Percentiles rank a stretch among this genome's conserved stretches.
phyloP scores from a whole-genome alignment of 2,888 invertebrate genomes.

The Lithophane socia region DNA sequence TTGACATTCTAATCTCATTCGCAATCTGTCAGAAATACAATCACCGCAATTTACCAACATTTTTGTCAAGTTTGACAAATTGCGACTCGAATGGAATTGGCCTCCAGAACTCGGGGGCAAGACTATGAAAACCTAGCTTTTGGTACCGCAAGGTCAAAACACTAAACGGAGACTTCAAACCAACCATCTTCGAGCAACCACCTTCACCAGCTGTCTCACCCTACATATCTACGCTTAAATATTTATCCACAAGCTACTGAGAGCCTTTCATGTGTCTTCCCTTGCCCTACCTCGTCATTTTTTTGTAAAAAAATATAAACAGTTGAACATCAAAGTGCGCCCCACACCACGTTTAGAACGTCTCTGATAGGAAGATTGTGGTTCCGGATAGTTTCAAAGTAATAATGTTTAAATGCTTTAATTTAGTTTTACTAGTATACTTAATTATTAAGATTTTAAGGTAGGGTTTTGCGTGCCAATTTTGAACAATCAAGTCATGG shows the following conservation, averaged over 20 bases:
- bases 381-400: slow-evolving; percentile 45
- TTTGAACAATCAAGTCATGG: not conserved
- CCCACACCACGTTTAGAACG: slow-evolving; percentile 72
- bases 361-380: slow-evolving; percentile 15
- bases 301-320: slow-evolving; percentile 70
- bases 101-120: not conserved
- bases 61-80: too few relatives aligned
- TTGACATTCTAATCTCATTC: too few relatives aligned
- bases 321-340: slow-evolving; percentile 79
- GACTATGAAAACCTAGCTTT: not conserved
- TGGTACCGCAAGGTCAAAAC: slow-evolving; percentile 32
- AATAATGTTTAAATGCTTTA: not conserved
- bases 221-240: slow-evolving; percentile 60
- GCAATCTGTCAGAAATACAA: too few relatives aligned
- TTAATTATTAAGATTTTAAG: not conserved
- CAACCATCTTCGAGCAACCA: slow-evolving; percentile 15
- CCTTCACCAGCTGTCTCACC: slow-evolving; percentile 57
- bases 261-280: slow-evolving; percentile 69
- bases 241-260: slow-evolving; percentile 61
- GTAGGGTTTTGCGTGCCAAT: not conserved
- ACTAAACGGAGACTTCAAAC: slow-evolving; percentile 21
- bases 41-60: too few relatives aligned
- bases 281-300: slow-evolving; percentile 69
- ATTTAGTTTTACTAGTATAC: not conserved
- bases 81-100: too few relatives aligned